Evolutionary conservation across 2,888 invertebrate genomes (phyloP).

Genomic region (Stenichneumon culpator): DNA sequence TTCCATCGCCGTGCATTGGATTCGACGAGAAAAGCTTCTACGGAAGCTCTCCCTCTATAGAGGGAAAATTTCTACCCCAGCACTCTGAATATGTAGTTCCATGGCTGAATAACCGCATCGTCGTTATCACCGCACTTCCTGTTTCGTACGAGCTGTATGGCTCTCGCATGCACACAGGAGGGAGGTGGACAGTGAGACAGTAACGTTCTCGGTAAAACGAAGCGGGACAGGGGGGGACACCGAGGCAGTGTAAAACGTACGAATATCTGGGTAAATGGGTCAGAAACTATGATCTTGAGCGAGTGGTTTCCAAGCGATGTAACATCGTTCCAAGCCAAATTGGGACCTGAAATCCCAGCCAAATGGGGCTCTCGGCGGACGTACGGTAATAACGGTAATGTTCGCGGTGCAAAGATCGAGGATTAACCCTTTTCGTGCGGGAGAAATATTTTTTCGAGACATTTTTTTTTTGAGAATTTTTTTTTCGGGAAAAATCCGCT

Average conservation of each 20-base stretch:
- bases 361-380: conserved; percentile 61
- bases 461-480: no score
- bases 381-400: conserved; percentile 57
- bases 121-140: conserved; percentile 70
- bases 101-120: conserved; percentile 65
- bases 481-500: background rate
- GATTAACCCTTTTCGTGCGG: conserved; percentile 26
- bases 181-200: conserved; percentile 44
- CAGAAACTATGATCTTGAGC: conserved; percentile 79
- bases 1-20: conserved; percentile 26
- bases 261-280: conserved; percentile 82
- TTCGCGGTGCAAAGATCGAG: conserved; percentile 23
- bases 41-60: conserved; percentile 11
- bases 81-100: conserved; percentile 53
- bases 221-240: background rate
- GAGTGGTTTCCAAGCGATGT: conserved; percentile 80
- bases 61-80: conserved; percentile 2
- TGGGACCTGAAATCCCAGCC: conserved; percentile 69
- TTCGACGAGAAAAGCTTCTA: conserved; percentile 49
- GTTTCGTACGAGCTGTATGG: conserved; percentile 56
- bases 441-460: no score
- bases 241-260: conserved; percentile 50
- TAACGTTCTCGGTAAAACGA: conserved; percentile 31
- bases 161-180: conserved; percentile 40
- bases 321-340: conserved; percentile 77